Conservation (phyloP, 2,113 vertebrate species). For the Aythya baeri region DNA sequence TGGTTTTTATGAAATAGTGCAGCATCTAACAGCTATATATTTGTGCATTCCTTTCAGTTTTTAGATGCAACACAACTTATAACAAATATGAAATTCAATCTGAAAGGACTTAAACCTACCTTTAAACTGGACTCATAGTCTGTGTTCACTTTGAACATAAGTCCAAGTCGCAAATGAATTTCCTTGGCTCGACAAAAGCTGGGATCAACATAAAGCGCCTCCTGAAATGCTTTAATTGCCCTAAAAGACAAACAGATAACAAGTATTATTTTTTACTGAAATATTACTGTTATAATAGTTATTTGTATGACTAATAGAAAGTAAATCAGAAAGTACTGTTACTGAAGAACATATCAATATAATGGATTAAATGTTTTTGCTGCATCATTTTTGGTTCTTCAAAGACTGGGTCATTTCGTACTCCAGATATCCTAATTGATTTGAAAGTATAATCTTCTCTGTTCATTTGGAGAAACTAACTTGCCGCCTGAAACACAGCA, state of each 20-base stretch:
- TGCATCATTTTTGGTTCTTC: not conserved
- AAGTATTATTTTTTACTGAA: not conserved
- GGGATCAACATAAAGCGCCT: constrained; percentile 98
- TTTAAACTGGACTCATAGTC: constrained; percentile 98
- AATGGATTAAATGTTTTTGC: not conserved
- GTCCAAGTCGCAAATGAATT: constrained; percentile 97
- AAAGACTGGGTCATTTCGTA: not conserved
- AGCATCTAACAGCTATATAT: not conserved
- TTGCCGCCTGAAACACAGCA: constrained; percentile 6
- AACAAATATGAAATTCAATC: not conserved
- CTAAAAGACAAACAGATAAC: constrained; percentile 77
- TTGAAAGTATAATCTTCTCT: not conserved
- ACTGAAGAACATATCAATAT: not conserved
- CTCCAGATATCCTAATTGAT: not conserved
- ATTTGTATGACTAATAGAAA: not conserved
- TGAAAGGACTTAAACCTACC: constrained; percentile 79
- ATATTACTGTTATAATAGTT: not conserved
- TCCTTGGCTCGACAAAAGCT: constrained; percentile 96
- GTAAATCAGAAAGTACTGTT: not conserved
- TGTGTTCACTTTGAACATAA: constrained; percentile 99
- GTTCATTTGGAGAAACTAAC: constrained; percentile 5
- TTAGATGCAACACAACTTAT: not conserved
- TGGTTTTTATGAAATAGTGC: not conserved
- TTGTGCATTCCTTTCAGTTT: not conserved
- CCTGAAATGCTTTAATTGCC: constrained; percentile 99